Percentiles rank a stretch among this genome's conserved stretches.
These are phyloP conservation scores for Macrotrachela quadricornifera DNA, from an alignment of 1,140 invertebrate genomes.

Conservation along the genomic window DNA sequence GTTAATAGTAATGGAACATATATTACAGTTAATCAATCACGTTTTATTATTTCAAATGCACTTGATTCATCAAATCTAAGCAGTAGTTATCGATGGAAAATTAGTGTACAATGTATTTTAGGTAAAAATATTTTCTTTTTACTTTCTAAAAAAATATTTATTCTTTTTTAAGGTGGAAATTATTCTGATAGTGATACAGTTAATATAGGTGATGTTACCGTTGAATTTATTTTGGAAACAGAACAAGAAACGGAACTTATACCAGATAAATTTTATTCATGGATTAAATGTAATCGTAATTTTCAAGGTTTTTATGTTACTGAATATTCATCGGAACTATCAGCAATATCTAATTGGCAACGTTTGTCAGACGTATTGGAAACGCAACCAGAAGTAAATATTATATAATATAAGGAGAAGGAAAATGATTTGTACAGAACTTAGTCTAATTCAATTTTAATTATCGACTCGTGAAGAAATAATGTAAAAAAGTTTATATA, in stretches of 20 bases:
- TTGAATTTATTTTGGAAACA: constrained; percentile 1
- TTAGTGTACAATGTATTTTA: constrained; percentile 1
- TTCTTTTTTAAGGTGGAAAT: neutral
- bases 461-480: too few species aligned
- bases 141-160: too few species aligned
- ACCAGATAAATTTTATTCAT: neutral
- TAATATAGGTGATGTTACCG: neutral
- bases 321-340: neutral
- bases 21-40: too few species aligned
- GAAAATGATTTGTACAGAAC: too few species aligned
- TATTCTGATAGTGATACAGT: neutral
- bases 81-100: constrained; percentile 1
- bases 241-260: neutral
- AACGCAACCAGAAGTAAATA: neutral
- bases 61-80: too few species aligned
- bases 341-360: neutral
- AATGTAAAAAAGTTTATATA: too few species aligned
- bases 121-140: too few species aligned
- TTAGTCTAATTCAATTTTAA: too few species aligned
- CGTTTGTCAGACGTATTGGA: neutral
- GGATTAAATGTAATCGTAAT: constrained; percentile 7
- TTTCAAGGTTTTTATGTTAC: constrained; percentile 8
- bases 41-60: too few species aligned
- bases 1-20: too few species aligned
- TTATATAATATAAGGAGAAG: neutral